Evolutionary conservation across 1,140 invertebrate genomes (phyloP), one percentile per base, ranked within the genome.

Genomic region (Plodia interpunctella): DNA sequence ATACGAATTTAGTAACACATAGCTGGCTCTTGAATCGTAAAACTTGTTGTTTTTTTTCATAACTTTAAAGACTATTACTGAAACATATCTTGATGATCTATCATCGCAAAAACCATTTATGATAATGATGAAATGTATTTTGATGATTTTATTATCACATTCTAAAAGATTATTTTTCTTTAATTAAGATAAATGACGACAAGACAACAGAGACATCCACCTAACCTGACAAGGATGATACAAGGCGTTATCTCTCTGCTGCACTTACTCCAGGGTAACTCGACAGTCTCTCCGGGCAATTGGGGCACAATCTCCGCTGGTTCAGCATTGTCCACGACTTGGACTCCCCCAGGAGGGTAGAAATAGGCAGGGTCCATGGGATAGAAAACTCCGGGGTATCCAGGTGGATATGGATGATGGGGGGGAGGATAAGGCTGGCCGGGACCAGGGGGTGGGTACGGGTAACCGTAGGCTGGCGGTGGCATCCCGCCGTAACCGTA

Each of bases 241-340:
- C 21, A 35, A 71, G 68, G 70, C 68, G 67, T 68, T 65, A 70
- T 68, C 66, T 68, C 65, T 56, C 63, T 50, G 62, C 67, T 57
- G 64, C 69, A 88, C 86, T 88, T 86, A 88, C 86, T 83, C 76
- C 79, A 88, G 53, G 86, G 86, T 57, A 88, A 75, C 66, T 87
- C 83, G 72, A 88, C 86, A 38, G 78, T 83, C 58, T 88, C 86
- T 58, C 86, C 86, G 21, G 86, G 81, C 60, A 88, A 68, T 74
- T 82, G 70, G 13, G 85, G 78, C 50, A 70, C 73, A 11, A 65
- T 67, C 19, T 83, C 79, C 38, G 66, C 64, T 49, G 70, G 73
- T 32, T 67, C 70, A 35, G 68, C 57, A 20, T 67, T 59, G 5
- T 78, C 73, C 28, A 78, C 78, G 30, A 83, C 69, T 60, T 72